Evolutionary conservation across 2,888 invertebrate species (phyloP).

Genomic region (Chaetoderma sp.): DNA sequence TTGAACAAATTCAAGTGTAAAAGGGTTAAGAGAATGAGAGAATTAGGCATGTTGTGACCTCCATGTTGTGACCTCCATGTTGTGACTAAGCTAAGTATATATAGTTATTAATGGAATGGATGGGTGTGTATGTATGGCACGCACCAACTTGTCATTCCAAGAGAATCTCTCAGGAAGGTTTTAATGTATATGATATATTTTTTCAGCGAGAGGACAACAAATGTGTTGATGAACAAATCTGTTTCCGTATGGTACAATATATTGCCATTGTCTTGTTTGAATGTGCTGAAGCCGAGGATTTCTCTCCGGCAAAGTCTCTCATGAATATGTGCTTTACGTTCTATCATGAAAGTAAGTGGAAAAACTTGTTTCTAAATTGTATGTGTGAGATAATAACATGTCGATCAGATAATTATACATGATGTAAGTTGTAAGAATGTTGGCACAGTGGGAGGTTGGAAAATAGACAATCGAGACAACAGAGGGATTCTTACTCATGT

Average conservation of each 20-base stretch:
- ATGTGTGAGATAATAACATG: background rate
- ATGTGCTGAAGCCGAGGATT: constrained; percentile 80
- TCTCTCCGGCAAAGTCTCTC: constrained; percentile 78
- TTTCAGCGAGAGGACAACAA: constrained; percentile 76
- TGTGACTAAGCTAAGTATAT: too few species aligned
- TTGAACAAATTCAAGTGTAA: too few species aligned
- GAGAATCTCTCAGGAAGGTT: too few species aligned
- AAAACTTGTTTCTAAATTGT: too few species aligned
- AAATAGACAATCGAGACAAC: background rate
- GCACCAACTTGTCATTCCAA: too few species aligned
- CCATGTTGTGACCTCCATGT: too few species aligned
- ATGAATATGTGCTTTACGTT: constrained; percentile 84
- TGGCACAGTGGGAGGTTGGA: background rate
- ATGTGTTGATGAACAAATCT: constrained; percentile 77
- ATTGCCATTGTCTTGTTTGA: constrained; percentile 80
- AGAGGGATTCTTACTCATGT: too few species aligned
- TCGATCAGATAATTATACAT: background rate
- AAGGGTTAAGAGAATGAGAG: too few species aligned
- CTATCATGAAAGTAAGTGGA: constrained; percentile 76
- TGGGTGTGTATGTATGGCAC: too few species aligned
- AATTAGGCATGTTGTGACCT: too few species aligned
- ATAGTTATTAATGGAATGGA: too few species aligned
- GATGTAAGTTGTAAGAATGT: background rate
- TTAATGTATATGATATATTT: too few species aligned
- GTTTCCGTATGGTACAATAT: constrained; percentile 79